Evolutionary conservation across 2,113 vertebrate species (phyloP).

Genomic region (Tragelaphus imberbis): DNA sequence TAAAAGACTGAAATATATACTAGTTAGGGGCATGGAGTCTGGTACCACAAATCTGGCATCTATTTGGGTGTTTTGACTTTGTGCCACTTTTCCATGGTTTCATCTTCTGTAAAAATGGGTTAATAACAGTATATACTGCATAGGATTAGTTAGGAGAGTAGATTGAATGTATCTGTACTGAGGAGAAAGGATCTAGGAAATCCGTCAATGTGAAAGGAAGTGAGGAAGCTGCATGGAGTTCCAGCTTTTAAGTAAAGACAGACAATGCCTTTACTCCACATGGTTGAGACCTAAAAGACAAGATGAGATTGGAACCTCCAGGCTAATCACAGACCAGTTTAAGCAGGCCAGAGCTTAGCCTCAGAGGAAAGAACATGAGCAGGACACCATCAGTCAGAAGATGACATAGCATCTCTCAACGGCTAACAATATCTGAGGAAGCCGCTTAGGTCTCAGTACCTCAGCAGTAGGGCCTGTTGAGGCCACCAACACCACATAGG

Average conservation of each 20-base stretch:
- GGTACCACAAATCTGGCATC: neutral
- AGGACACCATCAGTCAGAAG: too few relatives aligned
- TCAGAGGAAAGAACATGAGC: neutral
- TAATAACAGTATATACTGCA: neutral
- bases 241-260: neutral
- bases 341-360: neutral
- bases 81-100: neutral
- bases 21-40: neutral
- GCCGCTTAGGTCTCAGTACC: neutral
- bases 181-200: neutral
- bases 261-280: neutral
- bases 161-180: neutral
- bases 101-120: neutral
- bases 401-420: neutral
- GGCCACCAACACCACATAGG: neutral
- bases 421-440: neutral
- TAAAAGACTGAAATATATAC: neutral
- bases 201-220: neutral
- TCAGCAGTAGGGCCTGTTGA: too few relatives aligned
- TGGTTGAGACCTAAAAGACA: rapidly evolving
- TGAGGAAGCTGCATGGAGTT: neutral
- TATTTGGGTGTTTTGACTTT: neutral
- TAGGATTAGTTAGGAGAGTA: neutral
- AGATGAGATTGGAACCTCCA: neutral
- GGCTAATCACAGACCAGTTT: neutral